Percentiles rank a stretch among this genome's conserved stretches.
Evolutionary conservation across 2,888 invertebrate genomes (phyloP).

Genomic region (Flabesymbios commensalis): DNA sequence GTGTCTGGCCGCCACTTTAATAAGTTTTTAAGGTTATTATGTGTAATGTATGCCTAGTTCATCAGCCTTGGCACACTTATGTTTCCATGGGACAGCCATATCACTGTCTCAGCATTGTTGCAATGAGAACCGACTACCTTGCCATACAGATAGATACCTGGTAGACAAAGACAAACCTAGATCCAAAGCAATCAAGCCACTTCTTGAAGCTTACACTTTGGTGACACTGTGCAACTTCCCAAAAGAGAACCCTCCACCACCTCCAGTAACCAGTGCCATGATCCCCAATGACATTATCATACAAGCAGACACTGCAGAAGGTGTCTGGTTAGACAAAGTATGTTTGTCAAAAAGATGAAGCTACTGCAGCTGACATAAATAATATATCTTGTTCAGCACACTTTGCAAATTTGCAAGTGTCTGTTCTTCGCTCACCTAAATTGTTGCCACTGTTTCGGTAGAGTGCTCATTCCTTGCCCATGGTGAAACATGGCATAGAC

Average conservation of each 20-base stretch:
- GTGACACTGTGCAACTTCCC: not conserved
- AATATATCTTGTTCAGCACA: constrained; percentile 1
- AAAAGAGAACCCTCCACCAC: not conserved
- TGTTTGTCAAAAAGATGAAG: not conserved
- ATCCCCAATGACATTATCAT: not conserved
- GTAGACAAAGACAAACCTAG: not conserved
- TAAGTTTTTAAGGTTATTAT: no score
- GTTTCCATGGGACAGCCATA: not conserved
- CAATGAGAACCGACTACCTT: not conserved
- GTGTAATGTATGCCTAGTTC: no score
- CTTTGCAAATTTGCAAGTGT: not conserved
- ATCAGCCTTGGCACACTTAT: not conserved
- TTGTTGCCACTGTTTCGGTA: constrained; percentile 38
- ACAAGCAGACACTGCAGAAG: not conserved
- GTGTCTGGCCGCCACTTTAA: no score
- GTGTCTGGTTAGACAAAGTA: not conserved
- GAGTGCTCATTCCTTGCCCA: constrained; percentile 32
- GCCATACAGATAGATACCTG: not conserved
- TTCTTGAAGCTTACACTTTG: not conserved
- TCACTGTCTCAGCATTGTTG: not conserved
- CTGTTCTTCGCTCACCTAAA: constrained; percentile 14
- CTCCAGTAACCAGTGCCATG: not conserved
- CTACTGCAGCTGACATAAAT: not conserved
- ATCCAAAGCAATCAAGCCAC: not conserved
- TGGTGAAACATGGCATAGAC: constrained; percentile 37